Conservation (phyloP, 2,113 vertebrate species). For the Enhydra lutris region DNA sequence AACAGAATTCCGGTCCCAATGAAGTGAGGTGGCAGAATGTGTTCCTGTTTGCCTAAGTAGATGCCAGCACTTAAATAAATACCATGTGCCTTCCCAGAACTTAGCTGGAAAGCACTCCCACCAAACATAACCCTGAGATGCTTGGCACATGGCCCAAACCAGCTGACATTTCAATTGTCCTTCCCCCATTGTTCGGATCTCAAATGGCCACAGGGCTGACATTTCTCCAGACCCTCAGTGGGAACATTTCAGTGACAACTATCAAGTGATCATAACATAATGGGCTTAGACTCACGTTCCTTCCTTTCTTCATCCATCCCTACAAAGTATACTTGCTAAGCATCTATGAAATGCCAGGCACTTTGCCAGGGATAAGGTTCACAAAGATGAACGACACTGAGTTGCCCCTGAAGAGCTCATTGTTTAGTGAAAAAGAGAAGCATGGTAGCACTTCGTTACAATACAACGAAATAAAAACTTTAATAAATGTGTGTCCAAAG, state of each 20-base stretch:
- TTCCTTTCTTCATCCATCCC: background rate
- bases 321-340: conserved; percentile 17
- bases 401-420: background rate
- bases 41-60: conserved; percentile 67
- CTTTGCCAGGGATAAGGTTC: conserved; percentile 4
- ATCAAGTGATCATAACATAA: background rate
- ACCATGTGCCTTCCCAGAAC: conserved; percentile 65
- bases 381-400: background rate
- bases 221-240: conserved; percentile 24
- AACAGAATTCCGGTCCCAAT: conserved; percentile 30
- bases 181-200: background rate
- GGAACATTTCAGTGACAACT: conserved; percentile 18
- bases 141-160: conserved; percentile 10
- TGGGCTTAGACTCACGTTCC: background rate
- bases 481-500: background rate
- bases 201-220: background rate
- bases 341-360: background rate
- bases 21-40: conserved; percentile 41
- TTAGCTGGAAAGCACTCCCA: conserved; percentile 19
- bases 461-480: background rate
- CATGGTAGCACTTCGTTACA: background rate
- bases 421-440: background rate
- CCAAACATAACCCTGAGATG: background rate
- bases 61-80: conserved; percentile 61
- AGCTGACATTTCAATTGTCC: conserved; percentile 45